Conservation (phyloP, 2,888 invertebrate species). For the Allygus modestus region DNA sequence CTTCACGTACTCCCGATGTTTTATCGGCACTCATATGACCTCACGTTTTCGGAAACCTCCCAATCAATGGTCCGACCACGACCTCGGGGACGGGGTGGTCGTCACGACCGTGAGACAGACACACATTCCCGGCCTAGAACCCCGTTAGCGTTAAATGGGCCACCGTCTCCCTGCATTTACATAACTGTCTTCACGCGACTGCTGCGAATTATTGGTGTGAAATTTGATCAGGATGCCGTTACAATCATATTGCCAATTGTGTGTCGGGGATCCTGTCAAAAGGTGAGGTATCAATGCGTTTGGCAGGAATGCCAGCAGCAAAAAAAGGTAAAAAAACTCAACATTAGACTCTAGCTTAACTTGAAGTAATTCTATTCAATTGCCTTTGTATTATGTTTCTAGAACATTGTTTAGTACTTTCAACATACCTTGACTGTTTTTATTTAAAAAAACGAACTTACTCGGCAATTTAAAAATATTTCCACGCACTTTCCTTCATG, state of each 20-base stretch:
- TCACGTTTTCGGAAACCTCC: not conserved
- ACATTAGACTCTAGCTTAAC: too few species aligned
- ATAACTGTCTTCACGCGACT: conserved; percentile 42
- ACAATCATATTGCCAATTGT: conserved; percentile 20
- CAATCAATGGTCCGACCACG: not conserved
- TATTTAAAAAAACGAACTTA: too few species aligned
- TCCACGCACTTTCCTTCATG: too few species aligned
- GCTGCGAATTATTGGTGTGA: conserved; percentile 33
- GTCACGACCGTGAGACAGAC: conserved; percentile 31
- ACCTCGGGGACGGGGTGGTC: too few species aligned
- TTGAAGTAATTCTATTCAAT: too few species aligned
- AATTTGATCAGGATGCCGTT: conserved; percentile 30
- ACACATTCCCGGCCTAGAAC: not conserved
- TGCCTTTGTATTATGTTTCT: too few species aligned
- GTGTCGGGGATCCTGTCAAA: conserved; percentile 1
- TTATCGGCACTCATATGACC: not conserved
- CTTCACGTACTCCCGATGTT: not conserved
- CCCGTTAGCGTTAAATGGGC: conserved; percentile 29
- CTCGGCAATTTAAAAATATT: too few species aligned
- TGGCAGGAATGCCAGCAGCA: too few species aligned
- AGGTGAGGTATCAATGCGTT: not conserved
- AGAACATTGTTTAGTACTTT: too few species aligned
- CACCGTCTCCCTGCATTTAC: conserved; percentile 32
- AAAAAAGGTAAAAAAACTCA: too few species aligned
- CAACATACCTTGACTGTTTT: too few species aligned